Conservation (phyloP, 2,888 invertebrate species). For the Leptopilina drosophilae region DNA sequence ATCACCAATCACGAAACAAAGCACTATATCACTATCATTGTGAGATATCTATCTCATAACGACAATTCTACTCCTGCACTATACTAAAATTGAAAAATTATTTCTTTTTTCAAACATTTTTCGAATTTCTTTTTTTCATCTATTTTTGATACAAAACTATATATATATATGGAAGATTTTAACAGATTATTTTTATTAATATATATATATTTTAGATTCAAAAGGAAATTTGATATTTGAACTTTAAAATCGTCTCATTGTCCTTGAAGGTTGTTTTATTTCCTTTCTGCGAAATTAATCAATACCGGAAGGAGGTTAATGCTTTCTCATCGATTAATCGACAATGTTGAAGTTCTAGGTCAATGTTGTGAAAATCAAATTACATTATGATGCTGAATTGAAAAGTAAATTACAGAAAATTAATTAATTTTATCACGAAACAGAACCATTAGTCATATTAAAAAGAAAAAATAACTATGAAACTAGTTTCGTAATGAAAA, state of each 20-base stretch:
- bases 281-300: conserved; percentile 1
- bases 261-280: background rate
- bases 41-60: background rate
- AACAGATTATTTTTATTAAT: no score
- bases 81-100: no score
- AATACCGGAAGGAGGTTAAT: conserved; percentile 9
- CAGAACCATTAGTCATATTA: background rate
- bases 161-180: no score
- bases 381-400: conserved; percentile 47
- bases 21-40: background rate
- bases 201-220: no score
- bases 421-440: no score
- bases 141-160: no score
- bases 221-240: no score
- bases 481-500: no score
- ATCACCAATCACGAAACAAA: conserved; percentile 3
- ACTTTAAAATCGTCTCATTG: no score
- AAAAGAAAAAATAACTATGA: background rate
- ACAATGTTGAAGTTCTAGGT: conserved; percentile 61
- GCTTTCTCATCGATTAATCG: conserved; percentile 57
- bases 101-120: no score
- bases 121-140: no score
- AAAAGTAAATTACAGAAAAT: conserved; percentile 41
- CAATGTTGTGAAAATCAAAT: conserved; percentile 67
- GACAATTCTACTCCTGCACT: background rate